A percentile compares a stretch with the other conserved stretches of the same genome.
phyloP scores from a whole-genome alignment of 1,140 invertebrate genomes.

The Wasmannia auropunctata region DNA sequence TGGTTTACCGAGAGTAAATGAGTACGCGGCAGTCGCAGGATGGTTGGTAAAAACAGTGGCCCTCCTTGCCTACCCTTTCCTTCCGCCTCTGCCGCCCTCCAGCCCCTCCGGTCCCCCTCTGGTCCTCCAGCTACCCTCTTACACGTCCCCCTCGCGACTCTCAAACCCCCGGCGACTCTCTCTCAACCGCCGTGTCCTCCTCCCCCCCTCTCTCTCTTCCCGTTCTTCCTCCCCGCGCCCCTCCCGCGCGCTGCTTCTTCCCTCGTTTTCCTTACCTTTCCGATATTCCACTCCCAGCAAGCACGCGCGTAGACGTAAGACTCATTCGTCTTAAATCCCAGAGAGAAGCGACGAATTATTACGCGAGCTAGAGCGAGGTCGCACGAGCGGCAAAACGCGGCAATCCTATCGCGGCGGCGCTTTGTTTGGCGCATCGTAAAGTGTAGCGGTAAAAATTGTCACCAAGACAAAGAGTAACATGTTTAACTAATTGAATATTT shows the following conservation, averaged over 20 bases:
- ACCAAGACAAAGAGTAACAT: background rate
- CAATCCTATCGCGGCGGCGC: slow-evolving; percentile 18
- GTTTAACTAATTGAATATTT: slow-evolving; percentile 5
- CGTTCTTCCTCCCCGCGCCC: background rate
- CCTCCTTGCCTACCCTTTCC: slow-evolving; percentile 75
- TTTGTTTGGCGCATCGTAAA: slow-evolving; percentile 29
- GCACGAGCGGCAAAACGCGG: slow-evolving; percentile 30
- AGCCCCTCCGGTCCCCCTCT: background rate
- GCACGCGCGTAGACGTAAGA: slow-evolving; percentile 70
- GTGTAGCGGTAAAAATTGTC: slow-evolving; percentile 25
- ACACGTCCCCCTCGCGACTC: slow-evolving; percentile 45
- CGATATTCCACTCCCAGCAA: slow-evolving; percentile 69
- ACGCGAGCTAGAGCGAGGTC: slow-evolving; percentile 38
- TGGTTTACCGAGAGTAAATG: slow-evolving; percentile 78
- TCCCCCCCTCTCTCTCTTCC: slow-evolving; percentile 16
- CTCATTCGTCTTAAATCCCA: slow-evolving; percentile 72
- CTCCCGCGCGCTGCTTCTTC: slow-evolving; percentile 44
- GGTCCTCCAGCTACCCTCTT: slow-evolving; percentile 50
- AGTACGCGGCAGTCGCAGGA: slow-evolving; percentile 74
- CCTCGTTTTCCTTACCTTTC: slow-evolving; percentile 74
- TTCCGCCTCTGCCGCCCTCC: slow-evolving; percentile 52
- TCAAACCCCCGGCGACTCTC: slow-evolving; percentile 52
- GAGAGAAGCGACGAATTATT: slow-evolving; percentile 66
- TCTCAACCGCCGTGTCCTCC: slow-evolving; percentile 16
- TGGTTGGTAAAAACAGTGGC: slow-evolving; percentile 79